Percentiles rank a stretch among this genome's conserved stretches.
Conservation (phyloP, 2,888 invertebrate genomes). For the Dioctria linearis region DNA sequence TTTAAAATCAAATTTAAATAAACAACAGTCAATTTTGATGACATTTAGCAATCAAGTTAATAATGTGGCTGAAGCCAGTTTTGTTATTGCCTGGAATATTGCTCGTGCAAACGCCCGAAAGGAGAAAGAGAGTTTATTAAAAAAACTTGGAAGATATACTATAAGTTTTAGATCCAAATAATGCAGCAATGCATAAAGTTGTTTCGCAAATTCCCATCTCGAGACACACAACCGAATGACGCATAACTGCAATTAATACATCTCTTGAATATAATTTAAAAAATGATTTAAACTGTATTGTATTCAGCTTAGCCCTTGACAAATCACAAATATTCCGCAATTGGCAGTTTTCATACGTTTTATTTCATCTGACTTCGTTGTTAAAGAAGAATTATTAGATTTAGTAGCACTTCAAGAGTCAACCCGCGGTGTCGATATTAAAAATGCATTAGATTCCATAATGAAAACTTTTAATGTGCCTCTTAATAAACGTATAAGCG, state of each 20-base stretch:
- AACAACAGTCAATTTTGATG: too few species aligned
- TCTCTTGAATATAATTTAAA: background rate
- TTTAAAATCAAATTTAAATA: too few species aligned
- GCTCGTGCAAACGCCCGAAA: slow-evolving; percentile 45
- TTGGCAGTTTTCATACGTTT: slow-evolving; percentile 45
- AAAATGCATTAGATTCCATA: background rate
- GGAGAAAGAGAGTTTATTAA: slow-evolving; percentile 48
- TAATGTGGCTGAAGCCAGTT: background rate
- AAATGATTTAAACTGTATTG: slow-evolving; percentile 2
- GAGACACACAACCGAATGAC: slow-evolving; percentile 29
- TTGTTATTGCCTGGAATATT: slow-evolving; percentile 37
- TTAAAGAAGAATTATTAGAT: slow-evolving; percentile 42
- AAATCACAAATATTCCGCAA: slow-evolving; percentile 33
- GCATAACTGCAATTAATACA: slow-evolving; percentile 40
- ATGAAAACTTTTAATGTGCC: background rate
- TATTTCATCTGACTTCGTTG: slow-evolving; percentile 18
- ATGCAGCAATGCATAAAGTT: slow-evolving; percentile 45
- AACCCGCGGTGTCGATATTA: slow-evolving; percentile 8
- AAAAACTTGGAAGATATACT: slow-evolving; percentile 44
- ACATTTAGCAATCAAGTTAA: too few species aligned
- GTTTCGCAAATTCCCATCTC: slow-evolving; percentile 27
- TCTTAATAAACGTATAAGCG: slow-evolving; percentile 16
- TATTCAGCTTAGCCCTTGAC: slow-evolving; percentile 32
- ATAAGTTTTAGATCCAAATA: slow-evolving; percentile 50
- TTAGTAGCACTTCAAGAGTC: slow-evolving; percentile 7